A percentile compares a stretch with the other conserved stretches of the same genome.
phyloP scores from a whole-genome alignment of 1,140 invertebrate species.

The Elysia chlorotica region DNA sequence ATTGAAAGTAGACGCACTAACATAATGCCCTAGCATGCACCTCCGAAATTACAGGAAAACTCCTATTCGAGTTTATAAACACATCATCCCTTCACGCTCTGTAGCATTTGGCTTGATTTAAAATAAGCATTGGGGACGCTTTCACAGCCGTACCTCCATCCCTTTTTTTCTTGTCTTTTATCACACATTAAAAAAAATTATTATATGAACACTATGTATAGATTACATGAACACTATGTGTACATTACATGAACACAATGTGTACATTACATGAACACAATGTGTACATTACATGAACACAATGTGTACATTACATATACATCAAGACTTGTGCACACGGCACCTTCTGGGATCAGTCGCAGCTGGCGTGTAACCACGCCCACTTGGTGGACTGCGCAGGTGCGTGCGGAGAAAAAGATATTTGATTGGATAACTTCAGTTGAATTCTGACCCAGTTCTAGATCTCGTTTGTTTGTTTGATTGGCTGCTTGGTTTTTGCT shows the following conservation, averaged over 20 bases:
- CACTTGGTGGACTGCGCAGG: conserved; percentile 23
- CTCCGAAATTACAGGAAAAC: too few species aligned
- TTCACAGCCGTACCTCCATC: neutral
- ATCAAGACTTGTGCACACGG: conserved; percentile 31
- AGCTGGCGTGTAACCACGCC: conserved; percentile 27
- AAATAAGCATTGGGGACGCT: neutral
- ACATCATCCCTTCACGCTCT: too few species aligned
- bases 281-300: too few species aligned
- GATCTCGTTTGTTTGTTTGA: neutral
- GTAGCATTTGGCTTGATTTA: too few species aligned
- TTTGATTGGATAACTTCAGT: neutral
- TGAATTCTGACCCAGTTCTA: neutral
- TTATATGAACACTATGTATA: too few species aligned
- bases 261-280: too few species aligned
- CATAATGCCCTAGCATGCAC: too few species aligned
- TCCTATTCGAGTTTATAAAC: too few species aligned
- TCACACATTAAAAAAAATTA: neutral
- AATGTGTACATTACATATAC: too few species aligned
- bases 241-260: too few species aligned
- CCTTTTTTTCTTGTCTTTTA: neutral
- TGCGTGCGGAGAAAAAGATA: conserved; percentile 20
- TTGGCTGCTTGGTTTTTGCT: neutral
- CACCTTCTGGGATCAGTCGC: conserved; percentile 35
- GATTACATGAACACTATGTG: neutral
- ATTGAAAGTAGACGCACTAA: too few species aligned